A percentile compares a stretch with the other conserved stretches of the same genome.
Conservation (phyloP, 2,113 vertebrate genomes). For the Uria lomvia region DNA sequence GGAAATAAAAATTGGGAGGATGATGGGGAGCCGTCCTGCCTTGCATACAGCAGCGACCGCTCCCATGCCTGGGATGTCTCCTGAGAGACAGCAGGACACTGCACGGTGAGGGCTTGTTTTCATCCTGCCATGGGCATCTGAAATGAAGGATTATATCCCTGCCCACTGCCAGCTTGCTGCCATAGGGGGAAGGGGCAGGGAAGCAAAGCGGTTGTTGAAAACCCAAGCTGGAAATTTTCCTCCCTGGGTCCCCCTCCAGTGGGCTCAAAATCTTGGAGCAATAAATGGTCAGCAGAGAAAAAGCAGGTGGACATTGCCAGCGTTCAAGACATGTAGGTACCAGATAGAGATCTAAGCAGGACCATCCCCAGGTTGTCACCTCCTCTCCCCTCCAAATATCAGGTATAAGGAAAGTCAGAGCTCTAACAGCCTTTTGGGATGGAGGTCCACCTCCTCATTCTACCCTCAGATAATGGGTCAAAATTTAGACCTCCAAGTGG, state of each 20-base stretch:
- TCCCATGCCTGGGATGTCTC: not conserved
- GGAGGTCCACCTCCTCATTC: not conserved
- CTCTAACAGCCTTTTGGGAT: not conserved
- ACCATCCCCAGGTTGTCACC: not conserved
- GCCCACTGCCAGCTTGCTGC: not conserved
- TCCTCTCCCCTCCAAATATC: not conserved
- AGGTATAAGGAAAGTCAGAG: not conserved
- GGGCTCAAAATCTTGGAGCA: not conserved
- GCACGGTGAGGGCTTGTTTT: not conserved
- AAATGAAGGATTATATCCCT: not conserved
- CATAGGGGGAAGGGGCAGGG: not conserved
- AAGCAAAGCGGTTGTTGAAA: not conserved
- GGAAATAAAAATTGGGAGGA: not conserved
- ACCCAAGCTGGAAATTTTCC: not conserved
- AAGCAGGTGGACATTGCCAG: not conserved
- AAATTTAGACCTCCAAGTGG: not conserved
- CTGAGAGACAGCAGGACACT: not conserved
- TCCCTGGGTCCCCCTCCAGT: not conserved
- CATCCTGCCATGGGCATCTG: not conserved
- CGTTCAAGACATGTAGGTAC: not conserved
- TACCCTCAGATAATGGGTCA: not conserved
- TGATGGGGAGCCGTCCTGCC: not conserved
- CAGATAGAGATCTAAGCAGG: not conserved
- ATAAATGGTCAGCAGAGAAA: not conserved
- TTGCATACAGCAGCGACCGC: not conserved